Evolutionary conservation across 1,140 invertebrate genomes (phyloP).

Genomic region (Mycetomoellerius zeteki): DNA sequence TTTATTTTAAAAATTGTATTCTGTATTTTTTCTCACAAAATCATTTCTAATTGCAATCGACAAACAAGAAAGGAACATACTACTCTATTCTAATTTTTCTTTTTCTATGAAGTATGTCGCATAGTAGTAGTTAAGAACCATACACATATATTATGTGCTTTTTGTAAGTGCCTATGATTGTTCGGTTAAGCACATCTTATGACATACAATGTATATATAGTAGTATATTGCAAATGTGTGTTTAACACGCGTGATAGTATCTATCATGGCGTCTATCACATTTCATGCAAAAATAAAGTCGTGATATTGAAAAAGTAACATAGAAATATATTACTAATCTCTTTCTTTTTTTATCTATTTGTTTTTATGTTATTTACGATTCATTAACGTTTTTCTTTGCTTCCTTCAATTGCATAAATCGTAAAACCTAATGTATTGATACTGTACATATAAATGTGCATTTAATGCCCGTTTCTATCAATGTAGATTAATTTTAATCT

Average conservation of each 20-base stretch:
- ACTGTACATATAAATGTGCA: slow-evolving; percentile 28
- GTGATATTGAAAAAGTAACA: slow-evolving; percentile 12
- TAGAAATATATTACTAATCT: slow-evolving; percentile 17
- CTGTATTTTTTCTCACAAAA: slow-evolving; percentile 6
- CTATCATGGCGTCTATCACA: not conserved
- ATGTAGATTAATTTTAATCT: no score
- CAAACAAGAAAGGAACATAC: not conserved
- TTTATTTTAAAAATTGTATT: not conserved
- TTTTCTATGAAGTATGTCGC: slow-evolving; percentile 10
- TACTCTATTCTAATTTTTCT: not conserved
- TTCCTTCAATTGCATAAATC: slow-evolving; percentile 6
- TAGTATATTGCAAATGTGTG: not conserved
- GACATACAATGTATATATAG: slow-evolving; percentile 28
- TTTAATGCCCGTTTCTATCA: no score
- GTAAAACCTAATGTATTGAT: slow-evolving; percentile 26
- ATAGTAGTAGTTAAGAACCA: slow-evolving; percentile 6
- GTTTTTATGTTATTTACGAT: not conserved
- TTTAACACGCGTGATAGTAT: not conserved
- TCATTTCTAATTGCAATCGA: not conserved
- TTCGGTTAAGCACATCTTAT: slow-evolving; percentile 39
- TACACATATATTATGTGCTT: slow-evolving; percentile 15
- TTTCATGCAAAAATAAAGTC: slow-evolving; percentile 9
- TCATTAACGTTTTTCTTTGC: not conserved
- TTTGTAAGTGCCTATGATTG: slow-evolving; percentile 55
- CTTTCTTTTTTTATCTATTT: not conserved